Conservation (phyloP, 2,888 invertebrate genomes). For the Acanthosepion esculentum region DNA sequence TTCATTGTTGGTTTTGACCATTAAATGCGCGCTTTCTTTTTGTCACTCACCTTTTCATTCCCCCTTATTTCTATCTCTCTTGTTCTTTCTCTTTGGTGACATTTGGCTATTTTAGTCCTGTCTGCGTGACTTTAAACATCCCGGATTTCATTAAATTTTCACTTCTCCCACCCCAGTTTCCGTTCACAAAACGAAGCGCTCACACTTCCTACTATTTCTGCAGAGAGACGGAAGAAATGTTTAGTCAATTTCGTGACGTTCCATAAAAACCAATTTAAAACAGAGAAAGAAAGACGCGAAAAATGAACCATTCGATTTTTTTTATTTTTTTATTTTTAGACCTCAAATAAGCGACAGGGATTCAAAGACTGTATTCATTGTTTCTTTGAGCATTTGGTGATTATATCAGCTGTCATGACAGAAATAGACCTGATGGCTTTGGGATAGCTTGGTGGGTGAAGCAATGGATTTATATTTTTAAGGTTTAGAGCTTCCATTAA, state of each 20-base stretch:
- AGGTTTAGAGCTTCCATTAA: no score
- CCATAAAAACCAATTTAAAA: conserved; percentile 33
- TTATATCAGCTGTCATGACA: background rate
- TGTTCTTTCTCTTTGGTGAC: background rate
- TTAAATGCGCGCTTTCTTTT: no score
- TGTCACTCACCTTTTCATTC: no score
- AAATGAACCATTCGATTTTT: background rate
- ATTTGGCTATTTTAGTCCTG: background rate
- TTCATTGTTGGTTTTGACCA: no score
- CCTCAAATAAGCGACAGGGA: background rate
- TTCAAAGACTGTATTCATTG: background rate
- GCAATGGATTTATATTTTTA: no score
- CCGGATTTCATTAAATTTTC: background rate
- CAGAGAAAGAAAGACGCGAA: background rate
- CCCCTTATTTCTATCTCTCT: no score
- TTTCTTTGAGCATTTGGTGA: background rate
- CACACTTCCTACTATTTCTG: background rate
- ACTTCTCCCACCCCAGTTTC: background rate
- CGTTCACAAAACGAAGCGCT: background rate
- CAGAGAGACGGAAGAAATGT: background rate
- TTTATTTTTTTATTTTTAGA: background rate
- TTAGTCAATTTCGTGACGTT: conserved; percentile 33
- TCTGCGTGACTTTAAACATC: conserved; percentile 33
- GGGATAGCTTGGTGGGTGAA: no score
- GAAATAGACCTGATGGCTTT: background rate